Percentiles rank a stretch among this genome's conserved stretches.
phyloP scores from a whole-genome alignment of 2,113 vertebrate species.

The Phyllostomus hastatus region DNA sequence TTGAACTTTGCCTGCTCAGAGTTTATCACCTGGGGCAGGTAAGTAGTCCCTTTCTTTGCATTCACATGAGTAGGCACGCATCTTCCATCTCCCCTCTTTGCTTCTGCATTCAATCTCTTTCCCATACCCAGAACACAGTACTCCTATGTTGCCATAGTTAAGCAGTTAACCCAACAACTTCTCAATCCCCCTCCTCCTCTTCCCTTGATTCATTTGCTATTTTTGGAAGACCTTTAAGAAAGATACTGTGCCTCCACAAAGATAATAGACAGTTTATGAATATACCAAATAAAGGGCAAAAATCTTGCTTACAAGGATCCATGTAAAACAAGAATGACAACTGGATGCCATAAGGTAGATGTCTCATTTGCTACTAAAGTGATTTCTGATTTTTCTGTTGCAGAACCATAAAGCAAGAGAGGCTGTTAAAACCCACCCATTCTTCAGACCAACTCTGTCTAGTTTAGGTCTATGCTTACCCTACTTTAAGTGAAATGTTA shows the following conservation, averaged over 20 bases:
- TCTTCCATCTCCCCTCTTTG: not conserved
- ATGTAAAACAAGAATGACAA: not conserved
- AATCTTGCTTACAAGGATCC: not conserved
- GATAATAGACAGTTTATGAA: not conserved
- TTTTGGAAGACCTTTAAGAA: conserved; percentile 27
- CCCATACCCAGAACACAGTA: not conserved
- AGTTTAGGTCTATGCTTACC: not conserved
- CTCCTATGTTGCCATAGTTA: not conserved
- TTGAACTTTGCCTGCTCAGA: not conserved
- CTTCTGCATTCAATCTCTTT: not conserved
- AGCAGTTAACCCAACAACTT: not conserved
- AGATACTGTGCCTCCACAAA: not conserved
- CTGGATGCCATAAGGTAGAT: conserved; percentile 26
- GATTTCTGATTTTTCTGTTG: conserved; percentile 6
- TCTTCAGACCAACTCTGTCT: conserved; percentile 2
- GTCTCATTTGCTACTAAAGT: conserved; percentile 20
- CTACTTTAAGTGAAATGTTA: conserved; percentile 26
- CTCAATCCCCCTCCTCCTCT: not conserved
- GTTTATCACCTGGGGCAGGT: not conserved
- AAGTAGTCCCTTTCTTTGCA: not conserved
- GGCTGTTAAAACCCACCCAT: not conserved
- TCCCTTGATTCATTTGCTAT: not conserved
- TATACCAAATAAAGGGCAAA: not conserved
- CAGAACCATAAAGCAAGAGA: not conserved
- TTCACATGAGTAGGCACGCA: not conserved